phyloP scores from a whole-genome alignment of 1,140 invertebrate genomes.

The Drosophila takahashii region DNA sequence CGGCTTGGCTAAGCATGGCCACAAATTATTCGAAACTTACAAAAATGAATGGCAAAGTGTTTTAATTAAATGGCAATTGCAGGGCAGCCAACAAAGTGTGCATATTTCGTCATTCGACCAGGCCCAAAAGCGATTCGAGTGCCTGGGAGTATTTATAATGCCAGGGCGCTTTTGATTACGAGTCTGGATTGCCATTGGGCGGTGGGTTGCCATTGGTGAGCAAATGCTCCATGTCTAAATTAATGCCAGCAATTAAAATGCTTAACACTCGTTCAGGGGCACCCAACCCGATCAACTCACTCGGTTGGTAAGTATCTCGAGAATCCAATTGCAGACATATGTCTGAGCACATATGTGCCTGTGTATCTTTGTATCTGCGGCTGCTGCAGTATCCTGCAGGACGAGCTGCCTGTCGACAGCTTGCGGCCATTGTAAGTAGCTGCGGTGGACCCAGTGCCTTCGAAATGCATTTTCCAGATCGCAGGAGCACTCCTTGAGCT shows the following conservation, averaged over 20 bases:
- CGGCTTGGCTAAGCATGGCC: conserved; percentile 36
- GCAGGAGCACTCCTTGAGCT: conserved; percentile 3
- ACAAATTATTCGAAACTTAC: conserved; percentile 24
- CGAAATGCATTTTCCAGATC: conserved; percentile 35
- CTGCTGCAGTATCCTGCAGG: not conserved
- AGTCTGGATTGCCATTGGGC: conserved; percentile 5
- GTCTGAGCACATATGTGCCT: not conserved
- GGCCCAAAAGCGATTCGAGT: conserved; percentile 29
- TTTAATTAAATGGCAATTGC: conserved; percentile 47
- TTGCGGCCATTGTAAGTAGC: conserved; percentile 60
- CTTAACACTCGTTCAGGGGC: conserved; percentile 56
- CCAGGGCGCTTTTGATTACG: conserved; percentile 43
- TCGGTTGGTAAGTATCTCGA: not conserved
- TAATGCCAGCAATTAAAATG: conserved; percentile 75
- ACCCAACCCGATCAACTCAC: conserved; percentile 39
- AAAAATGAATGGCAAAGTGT: conserved; percentile 37
- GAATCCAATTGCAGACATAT: not conserved
- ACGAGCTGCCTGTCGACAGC: conserved; percentile 61
- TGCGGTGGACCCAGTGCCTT: conserved; percentile 14
- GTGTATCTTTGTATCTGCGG: not conserved
- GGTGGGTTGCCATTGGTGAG: conserved; percentile 9
- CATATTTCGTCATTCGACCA: conserved; percentile 4
- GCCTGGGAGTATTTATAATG: conserved; percentile 59
- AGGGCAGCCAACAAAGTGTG: conserved; percentile 1
- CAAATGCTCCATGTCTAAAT: conserved; percentile 54